These are phyloP conservation scores for Dicycla oo DNA, from an alignment of 2,888 invertebrate genomes.

Conservation along the genomic window DNA sequence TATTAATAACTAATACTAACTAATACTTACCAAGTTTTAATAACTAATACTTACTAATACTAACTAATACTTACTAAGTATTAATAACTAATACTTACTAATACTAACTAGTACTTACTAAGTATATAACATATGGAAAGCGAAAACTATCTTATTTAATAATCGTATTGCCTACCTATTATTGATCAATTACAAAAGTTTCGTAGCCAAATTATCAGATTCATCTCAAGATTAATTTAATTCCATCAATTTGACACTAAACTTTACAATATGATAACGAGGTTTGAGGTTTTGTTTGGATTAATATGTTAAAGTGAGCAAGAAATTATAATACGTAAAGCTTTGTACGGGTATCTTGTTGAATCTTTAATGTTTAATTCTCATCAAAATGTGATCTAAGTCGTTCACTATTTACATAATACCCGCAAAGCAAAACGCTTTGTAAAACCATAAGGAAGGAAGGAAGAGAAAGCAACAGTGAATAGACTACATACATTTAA, in stretches of 20 bases:
- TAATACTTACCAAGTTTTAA: too few relatives aligned
- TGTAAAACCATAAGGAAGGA: too few relatives aligned
- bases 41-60: too few relatives aligned
- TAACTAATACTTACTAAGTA: too few relatives aligned
- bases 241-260: slow-evolving; percentile 17
- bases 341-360: neutral
- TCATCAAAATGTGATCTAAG: slow-evolving; percentile 4
- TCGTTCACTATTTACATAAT: neutral
- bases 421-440: neutral
- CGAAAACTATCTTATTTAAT: neutral
- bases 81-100: too few relatives aligned
- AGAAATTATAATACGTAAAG: slow-evolving; percentile 19
- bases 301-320: slow-evolving; percentile 22
- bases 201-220: slow-evolving; percentile 1
- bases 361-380: slow-evolving; percentile 16
- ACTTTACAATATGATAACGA: slow-evolving; percentile 21
- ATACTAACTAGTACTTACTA: too few relatives aligned
- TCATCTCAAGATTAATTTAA: slow-evolving; percentile 18
- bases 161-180: neutral
- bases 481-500: neutral
- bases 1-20: too few relatives aligned
- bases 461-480: neutral
- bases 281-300: slow-evolving; percentile 18
- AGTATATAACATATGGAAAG: neutral
- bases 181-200: neutral